These are phyloP conservation scores for Tragopan temminckii DNA, from an alignment of 2,797 vertebrate species.

Conservation along the genomic window DNA sequence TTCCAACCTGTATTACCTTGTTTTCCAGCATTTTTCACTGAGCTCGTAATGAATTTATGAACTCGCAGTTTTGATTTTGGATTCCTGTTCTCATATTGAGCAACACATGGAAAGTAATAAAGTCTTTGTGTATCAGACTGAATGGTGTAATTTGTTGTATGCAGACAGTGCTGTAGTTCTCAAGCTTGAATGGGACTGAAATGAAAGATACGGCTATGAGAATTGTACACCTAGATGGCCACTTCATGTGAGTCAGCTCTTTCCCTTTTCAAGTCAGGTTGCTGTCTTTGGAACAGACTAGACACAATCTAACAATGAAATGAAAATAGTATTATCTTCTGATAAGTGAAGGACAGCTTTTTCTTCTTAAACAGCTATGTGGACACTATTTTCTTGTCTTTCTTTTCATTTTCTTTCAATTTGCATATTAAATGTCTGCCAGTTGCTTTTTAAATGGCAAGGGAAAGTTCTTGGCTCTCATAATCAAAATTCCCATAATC, in stretches of 20 bases:
- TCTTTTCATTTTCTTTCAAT: constrained; percentile 7
- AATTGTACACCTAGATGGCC: neutral
- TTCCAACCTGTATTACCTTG: neutral
- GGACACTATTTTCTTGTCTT: neutral
- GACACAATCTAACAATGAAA: neutral
- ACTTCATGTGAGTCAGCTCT: neutral
- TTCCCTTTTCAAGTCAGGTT: neutral
- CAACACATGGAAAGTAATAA: neutral
- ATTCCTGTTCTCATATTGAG: neutral
- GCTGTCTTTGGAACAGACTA: neutral
- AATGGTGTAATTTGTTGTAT: neutral
- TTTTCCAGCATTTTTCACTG: neutral
- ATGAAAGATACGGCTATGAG: neutral
- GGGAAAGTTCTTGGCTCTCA: neutral
- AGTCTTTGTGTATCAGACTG: neutral
- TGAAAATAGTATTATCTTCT: neutral
- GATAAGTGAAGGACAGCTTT: neutral
- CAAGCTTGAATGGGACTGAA: accelerated
- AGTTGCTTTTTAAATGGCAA: neutral
- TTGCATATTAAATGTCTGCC: neutral
- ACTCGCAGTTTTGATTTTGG: neutral
- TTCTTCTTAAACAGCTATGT: neutral
- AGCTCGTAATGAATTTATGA: neutral
- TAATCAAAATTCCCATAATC: neutral
- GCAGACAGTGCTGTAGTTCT: neutral